Evolutionary conservation across 2,797 vertebrate species (phyloP).

Genomic region (Sardinella longiceps): DNA sequence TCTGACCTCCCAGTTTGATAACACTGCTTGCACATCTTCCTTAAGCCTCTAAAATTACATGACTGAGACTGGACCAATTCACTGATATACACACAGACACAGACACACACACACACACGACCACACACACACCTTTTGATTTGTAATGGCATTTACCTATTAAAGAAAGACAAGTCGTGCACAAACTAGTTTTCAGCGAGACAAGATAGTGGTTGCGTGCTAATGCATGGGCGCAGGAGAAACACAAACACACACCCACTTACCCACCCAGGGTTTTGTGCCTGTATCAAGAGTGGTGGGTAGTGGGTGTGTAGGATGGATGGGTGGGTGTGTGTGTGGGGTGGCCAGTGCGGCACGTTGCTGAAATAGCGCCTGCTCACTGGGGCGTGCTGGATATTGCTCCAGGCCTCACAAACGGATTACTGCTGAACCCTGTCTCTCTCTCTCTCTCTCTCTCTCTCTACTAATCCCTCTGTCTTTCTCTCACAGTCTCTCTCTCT

Average conservation of each 20-base stretch:
- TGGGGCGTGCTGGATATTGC: constrained; percentile 39
- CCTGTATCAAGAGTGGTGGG: not conserved
- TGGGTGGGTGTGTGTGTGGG: not conserved
- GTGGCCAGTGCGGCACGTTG: constrained; percentile 31
- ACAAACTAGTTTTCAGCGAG: not conserved
- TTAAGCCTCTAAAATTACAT: not conserved
- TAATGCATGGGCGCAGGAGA: not conserved
- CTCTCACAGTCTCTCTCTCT: constrained; percentile 2
- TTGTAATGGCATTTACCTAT: not conserved
- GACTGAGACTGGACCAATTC: not conserved
- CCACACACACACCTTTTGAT: not conserved
- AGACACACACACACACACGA: not conserved
- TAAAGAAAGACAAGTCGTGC: not conserved
- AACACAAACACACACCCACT: constrained; percentile 14
- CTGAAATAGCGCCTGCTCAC: constrained; percentile 50
- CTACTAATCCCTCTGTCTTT: constrained; percentile 3
- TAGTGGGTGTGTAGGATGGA: not conserved
- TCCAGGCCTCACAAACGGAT: constrained; percentile 37
- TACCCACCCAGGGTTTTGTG: not conserved
- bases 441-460: not conserved
- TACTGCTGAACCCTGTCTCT: constrained; percentile 10
- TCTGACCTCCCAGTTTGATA: not conserved
- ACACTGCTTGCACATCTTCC: not conserved
- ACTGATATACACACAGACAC: not conserved
- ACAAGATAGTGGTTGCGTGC: no score